phyloP scores from a whole-genome alignment of 1,140 invertebrate species.

The Wasmannia auropunctata region DNA sequence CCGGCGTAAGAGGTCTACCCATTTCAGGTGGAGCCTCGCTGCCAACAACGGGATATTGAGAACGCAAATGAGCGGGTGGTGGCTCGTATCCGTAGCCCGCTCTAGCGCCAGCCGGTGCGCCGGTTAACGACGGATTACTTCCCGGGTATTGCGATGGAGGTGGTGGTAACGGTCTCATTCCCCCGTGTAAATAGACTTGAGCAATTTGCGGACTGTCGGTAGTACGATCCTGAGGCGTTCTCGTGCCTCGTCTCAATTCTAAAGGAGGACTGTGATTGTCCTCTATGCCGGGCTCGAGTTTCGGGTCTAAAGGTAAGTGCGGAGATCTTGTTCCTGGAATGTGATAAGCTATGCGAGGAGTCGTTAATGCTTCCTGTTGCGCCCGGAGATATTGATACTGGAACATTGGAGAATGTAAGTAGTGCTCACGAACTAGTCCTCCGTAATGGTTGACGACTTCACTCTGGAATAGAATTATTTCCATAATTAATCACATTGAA shows the following conservation, averaged over 20 bases:
- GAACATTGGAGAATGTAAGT: constrained; percentile 88
- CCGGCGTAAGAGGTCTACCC: constrained; percentile 84
- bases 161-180: constrained; percentile 82
- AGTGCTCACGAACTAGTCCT: constrained; percentile 81
- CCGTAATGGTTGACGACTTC: constrained; percentile 86
- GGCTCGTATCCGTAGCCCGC: constrained; percentile 86
- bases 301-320: constrained; percentile 81
- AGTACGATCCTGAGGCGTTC: constrained; percentile 90
- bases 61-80: constrained; percentile 88
- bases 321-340: constrained; percentile 82
- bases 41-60: constrained; percentile 83
- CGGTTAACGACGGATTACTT: constrained; percentile 71
- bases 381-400: constrained; percentile 91
- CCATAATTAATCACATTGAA: background rate
- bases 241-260: constrained; percentile 88
- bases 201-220: constrained; percentile 91
- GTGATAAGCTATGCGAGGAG: constrained; percentile 84
- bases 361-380: constrained; percentile 87
- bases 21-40: constrained; percentile 84
- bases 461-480: constrained; percentile 85
- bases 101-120: constrained; percentile 76
- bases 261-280: constrained; percentile 90
- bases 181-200: constrained; percentile 87
- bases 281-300: constrained; percentile 87
- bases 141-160: constrained; percentile 80